These are phyloP conservation scores for Alloplasta piceator DNA, from an alignment of 2,888 invertebrate genomes.

Conservation along the genomic window DNA sequence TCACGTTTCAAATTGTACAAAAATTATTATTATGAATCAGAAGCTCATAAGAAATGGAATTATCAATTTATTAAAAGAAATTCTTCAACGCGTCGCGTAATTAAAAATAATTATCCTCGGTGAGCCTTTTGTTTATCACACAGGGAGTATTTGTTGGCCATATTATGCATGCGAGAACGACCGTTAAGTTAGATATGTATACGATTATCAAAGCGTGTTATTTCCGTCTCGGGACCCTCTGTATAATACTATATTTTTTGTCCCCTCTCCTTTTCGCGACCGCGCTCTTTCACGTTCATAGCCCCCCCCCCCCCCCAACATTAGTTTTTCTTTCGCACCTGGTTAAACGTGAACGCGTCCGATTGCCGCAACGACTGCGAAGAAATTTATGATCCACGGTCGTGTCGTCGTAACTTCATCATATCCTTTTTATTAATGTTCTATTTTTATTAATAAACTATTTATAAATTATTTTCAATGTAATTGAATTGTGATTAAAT, in stretches of 20 bases:
- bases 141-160: neutral
- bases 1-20: no score
- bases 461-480: no score
- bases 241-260: neutral
- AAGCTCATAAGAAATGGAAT: no score
- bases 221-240: constrained; percentile 17
- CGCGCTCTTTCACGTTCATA: neutral
- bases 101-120: no score
- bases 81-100: no score
- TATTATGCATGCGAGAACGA: constrained; percentile 15
- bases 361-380: neutral
- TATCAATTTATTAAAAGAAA: no score
- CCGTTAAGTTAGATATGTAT: constrained; percentile 9
- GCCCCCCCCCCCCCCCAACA: neutral
- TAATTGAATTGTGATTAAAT: no score
- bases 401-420: no score
- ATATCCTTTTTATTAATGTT: no score
- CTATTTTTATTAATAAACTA: no score
- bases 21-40: no score
- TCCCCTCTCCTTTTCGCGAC: neutral
- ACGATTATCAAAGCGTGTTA: constrained; percentile 41
- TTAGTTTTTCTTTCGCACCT: constrained; percentile 23
- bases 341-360: constrained; percentile 5
- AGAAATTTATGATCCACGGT: no score
- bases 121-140: constrained; percentile 11